Percentiles rank a stretch among this genome's conserved stretches.
Evolutionary conservation across 2,888 invertebrate genomes (phyloP).

Genomic region (Diloba caeruleocephala): DNA sequence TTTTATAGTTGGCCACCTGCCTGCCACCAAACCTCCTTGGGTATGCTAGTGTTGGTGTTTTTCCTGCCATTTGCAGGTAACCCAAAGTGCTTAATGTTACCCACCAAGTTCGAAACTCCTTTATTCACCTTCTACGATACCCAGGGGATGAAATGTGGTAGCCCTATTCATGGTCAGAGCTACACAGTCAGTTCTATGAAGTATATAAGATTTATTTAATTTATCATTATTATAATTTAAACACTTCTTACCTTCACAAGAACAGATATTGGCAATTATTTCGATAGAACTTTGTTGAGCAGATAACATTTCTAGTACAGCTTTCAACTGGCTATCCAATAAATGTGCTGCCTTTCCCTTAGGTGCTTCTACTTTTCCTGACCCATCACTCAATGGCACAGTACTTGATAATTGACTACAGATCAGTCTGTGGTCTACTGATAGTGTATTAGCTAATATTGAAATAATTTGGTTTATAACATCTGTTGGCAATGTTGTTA

Average conservation of each 20-base stretch:
- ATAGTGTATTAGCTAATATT: constrained; percentile 86
- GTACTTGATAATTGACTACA: constrained; percentile 84
- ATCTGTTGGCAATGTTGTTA: constrained; percentile 76
- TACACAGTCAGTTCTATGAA: no score
- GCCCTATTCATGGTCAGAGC: no score
- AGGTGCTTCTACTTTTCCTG: constrained; percentile 67
- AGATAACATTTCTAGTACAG: constrained; percentile 88
- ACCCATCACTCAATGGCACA: constrained; percentile 76
- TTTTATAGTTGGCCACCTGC: no score
- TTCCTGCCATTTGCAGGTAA: no score
- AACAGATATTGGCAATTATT: constrained; percentile 92
- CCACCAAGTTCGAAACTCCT: no score
- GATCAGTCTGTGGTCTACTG: constrained; percentile 85
- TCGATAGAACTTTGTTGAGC: constrained; percentile 92
- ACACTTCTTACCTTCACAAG: constrained; percentile 88
- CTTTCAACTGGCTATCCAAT: constrained; percentile 83
- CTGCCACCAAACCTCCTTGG: no score
- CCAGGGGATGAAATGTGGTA: no score
- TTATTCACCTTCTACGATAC: no score
- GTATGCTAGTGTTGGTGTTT: no score
- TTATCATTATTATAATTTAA: no score
- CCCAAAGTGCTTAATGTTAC: no score
- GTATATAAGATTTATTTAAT: no score
- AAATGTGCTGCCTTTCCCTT: constrained; percentile 77
- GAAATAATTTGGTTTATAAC: constrained; percentile 84